phyloP scores from a whole-genome alignment of 2,113 vertebrate species.

The Semnornis frantzii region DNA sequence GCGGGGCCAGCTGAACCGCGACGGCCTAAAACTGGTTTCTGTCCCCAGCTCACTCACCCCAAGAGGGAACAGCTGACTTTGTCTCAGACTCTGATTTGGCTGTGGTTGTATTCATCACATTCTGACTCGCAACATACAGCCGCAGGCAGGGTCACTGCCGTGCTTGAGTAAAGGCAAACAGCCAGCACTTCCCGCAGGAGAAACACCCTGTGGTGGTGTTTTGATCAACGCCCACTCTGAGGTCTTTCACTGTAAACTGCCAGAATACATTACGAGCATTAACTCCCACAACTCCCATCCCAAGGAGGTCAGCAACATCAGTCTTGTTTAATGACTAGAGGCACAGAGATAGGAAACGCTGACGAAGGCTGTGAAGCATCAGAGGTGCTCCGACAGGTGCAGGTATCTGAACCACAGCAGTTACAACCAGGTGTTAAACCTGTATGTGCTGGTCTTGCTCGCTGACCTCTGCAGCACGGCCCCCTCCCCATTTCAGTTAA shows the following conservation, averaged over 20 bases:
- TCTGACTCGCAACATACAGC: accelerated
- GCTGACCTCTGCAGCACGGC: accelerated
- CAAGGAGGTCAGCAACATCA: neutral
- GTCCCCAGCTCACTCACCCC: neutral
- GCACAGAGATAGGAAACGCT: neutral
- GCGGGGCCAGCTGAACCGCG: neutral
- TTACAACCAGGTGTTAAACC: accelerated
- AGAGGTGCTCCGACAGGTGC: neutral
- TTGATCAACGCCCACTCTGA: neutral
- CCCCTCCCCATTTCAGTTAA: accelerated
- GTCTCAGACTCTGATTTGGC: neutral
- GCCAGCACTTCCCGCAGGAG: neutral
- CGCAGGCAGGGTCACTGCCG: neutral
- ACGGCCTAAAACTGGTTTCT: neutral
- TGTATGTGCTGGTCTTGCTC: accelerated
- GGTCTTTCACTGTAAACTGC: neutral
- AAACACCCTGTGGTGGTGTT: neutral
- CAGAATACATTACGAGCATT: neutral
- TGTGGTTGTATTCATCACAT: neutral
- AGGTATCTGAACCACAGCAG: accelerated
- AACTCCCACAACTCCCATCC: neutral
- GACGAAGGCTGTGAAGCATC: accelerated
- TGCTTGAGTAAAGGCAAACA: neutral
- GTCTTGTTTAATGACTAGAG: neutral
- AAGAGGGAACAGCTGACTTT: neutral